Evolutionary conservation across 2,888 invertebrate genomes (phyloP), one percentile per base, ranked within the genome.

Genomic region (Mesochorus sp.): DNA sequence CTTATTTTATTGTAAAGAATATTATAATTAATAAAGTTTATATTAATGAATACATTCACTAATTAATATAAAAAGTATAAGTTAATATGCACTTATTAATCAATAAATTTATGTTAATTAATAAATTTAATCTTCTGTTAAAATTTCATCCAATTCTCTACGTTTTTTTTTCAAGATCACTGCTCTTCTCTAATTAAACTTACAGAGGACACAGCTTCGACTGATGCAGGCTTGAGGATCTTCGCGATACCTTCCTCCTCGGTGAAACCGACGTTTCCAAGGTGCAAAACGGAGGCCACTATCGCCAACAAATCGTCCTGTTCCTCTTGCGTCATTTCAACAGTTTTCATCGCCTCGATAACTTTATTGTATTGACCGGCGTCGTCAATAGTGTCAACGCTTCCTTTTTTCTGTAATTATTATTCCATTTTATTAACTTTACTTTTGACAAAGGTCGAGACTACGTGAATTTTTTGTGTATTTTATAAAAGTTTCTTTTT

Each of bases 221-320:
- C 93, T 26, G 93, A 90, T 78, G 95, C 95, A 5, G 94, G 93
- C 80, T 94, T 94, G 10, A 94, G 90, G 24, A 97, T 94, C 84
- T 94, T 93, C 0, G 96, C 95, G 78, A 92, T 91, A 19, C 95
- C 95, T 71, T 95, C 95, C 14, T 95, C 94, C 84, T 95, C 95
- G 10, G 93, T 93, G 90, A 97, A 97, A 76, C 94, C 94, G n/a
- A 97, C 93, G 87, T 97, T 97, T 8, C 97, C 97, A 82, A 97
- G 92, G 87, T 97, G 97, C 72, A 98, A 91, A 42, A 98, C 94
- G 74, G 95, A 95, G 4, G 96, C 96, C n/a, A 97, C 94, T 80
- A 97, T 96, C 57, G 94, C 93, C 86, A 96, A 96, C 81, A 97
- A 94, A 84, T 96, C 95, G 24, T 92, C 92, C 90, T 96, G 95